Percentiles rank a stretch among this genome's conserved stretches.
These are phyloP conservation scores for Mesembrinibis cayennensis DNA, from an alignment of 2,113 vertebrate genomes.

Conservation along the genomic window DNA sequence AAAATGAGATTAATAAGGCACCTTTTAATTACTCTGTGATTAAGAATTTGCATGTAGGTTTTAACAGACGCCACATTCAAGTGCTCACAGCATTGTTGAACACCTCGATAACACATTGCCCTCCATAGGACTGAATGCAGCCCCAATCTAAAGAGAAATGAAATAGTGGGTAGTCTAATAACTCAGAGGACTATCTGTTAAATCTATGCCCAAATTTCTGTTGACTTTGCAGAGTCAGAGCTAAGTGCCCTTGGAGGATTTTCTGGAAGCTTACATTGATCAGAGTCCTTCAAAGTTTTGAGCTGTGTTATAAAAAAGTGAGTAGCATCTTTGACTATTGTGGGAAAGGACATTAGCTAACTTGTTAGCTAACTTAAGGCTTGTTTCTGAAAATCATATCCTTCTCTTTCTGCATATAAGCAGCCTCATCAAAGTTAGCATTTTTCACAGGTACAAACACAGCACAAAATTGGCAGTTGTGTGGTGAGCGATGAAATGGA, in stretches of 20 bases:
- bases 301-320: neutral
- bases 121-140: neutral
- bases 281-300: neutral
- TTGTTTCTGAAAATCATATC: neutral
- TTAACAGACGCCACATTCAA: neutral
- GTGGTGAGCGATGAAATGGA: neutral
- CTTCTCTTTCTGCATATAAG: neutral
- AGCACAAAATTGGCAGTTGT: neutral
- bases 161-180: accelerated
- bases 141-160: neutral
- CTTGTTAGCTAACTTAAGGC: neutral
- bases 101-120: neutral
- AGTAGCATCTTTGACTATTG: neutral
- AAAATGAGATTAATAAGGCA: neutral
- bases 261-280: neutral
- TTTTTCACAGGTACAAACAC: neutral
- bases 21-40: neutral
- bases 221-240: neutral
- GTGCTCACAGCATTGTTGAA: neutral
- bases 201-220: neutral
- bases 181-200: neutral
- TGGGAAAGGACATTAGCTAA: neutral
- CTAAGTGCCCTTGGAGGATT: neutral
- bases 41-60: neutral
- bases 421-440: neutral